Evolutionary conservation across 2,113 vertebrate genomes (phyloP).

Genomic region (Lasiurus cinereus): DNA sequence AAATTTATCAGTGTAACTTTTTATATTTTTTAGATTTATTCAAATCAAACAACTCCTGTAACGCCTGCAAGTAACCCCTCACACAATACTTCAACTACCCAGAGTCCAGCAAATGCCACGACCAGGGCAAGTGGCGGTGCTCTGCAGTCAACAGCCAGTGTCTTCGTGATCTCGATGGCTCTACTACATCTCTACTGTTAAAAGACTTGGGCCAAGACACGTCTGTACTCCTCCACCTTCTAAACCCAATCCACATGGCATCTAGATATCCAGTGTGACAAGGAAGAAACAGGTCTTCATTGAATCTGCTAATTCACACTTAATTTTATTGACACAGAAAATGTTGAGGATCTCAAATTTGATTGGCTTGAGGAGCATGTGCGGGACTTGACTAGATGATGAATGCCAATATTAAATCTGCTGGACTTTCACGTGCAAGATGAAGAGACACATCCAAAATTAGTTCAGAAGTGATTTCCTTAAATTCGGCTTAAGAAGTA

Average conservation of each 20-base stretch:
- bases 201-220: conserved; percentile 87
- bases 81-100: conserved; percentile 66
- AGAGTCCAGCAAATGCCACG: conserved; percentile 84
- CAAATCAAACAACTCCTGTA: conserved; percentile 69
- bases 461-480: conserved; percentile 59
- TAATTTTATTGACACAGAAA: conserved; percentile 78
- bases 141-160: conserved; percentile 85
- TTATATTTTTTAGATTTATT: conserved; percentile 86
- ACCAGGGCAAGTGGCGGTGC: conserved; percentile 79
- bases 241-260: conserved; percentile 81
- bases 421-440: conserved; percentile 78
- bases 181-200: conserved; percentile 90
- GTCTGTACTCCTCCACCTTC: conserved; percentile 82
- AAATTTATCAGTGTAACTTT: conserved; percentile 61
- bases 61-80: conserved; percentile 67
- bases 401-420: conserved; percentile 69
- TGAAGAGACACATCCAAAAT: conserved; percentile 75
- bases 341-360: conserved; percentile 81
- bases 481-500: conserved; percentile 68
- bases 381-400: conserved; percentile 69
- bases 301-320: conserved; percentile 77
- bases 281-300: conserved; percentile 74
- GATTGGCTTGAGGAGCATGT: conserved; percentile 74
- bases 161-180: conserved; percentile 86
- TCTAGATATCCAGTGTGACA: conserved; percentile 82